A percentile compares a stretch with the other conserved stretches of the same genome.
phyloP scores from a whole-genome alignment of 2,113 vertebrate species.

The Phyllostomus hastatus region DNA sequence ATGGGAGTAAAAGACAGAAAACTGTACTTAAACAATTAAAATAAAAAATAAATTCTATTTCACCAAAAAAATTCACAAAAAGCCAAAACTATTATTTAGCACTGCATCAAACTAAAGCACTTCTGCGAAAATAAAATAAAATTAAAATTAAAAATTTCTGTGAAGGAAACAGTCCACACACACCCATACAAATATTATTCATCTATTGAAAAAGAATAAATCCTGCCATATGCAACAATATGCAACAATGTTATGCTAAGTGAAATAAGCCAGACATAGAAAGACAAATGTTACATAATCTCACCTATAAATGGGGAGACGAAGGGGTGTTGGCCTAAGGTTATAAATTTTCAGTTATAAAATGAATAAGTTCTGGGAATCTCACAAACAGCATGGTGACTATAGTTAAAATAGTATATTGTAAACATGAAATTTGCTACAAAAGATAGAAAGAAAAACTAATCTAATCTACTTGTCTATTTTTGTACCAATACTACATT shows the following conservation, averaged over 20 bases:
- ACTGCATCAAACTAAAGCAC: neutral
- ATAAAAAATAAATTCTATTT: no score
- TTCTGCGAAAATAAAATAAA: neutral
- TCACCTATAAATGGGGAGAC: neutral
- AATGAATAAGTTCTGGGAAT: neutral
- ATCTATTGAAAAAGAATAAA: neutral
- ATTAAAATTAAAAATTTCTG: neutral
- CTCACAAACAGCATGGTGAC: neutral
- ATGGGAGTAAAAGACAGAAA: no score
- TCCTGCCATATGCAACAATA: neutral
- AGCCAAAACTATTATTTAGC: no score
- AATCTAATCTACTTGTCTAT: neutral
- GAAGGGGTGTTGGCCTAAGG: neutral
- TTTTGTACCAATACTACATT: neutral
- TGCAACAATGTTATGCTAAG: neutral
- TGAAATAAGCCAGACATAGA: neutral
- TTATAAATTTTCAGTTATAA: neutral
- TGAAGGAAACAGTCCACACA: neutral
- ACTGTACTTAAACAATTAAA: no score
- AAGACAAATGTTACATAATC: neutral
- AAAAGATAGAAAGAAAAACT: neutral
- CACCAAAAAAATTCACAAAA: neutral
- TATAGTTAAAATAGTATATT: neutral
- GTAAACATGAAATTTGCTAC: neutral
- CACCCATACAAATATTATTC: neutral